phyloP scores from a whole-genome alignment of 2,888 invertebrate species.

The Agrochola lychnidis region DNA sequence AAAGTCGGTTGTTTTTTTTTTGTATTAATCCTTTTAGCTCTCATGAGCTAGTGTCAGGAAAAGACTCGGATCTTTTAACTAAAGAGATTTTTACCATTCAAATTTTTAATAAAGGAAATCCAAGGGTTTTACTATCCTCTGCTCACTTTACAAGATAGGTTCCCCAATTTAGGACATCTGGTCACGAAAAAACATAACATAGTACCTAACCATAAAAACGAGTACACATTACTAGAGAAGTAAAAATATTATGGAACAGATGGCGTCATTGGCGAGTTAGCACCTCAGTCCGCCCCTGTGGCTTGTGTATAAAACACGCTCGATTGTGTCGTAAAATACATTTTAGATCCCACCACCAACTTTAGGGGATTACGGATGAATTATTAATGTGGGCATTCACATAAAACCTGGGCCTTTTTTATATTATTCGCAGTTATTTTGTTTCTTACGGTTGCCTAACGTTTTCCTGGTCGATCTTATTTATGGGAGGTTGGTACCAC shows the following conservation, averaged over 20 bases:
- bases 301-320: conserved; percentile 76
- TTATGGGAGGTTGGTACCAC: conserved; percentile 61
- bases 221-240: conserved; percentile 40
- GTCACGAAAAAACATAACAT: conserved; percentile 3
- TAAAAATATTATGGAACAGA: conserved; percentile 48
- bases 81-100: background rate
- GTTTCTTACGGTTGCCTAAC: conserved; percentile 65
- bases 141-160: background rate
- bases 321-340: conserved; percentile 85
- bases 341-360: conserved; percentile 80
- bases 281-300: conserved; percentile 67
- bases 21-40: too few species aligned
- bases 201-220: conserved; percentile 30
- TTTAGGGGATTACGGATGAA: conserved; percentile 86
- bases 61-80: background rate
- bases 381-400: conserved; percentile 87
- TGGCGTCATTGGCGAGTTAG: conserved; percentile 59
- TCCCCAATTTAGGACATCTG: conserved; percentile 10
- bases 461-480: conserved; percentile 68
- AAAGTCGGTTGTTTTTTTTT: too few species aligned
- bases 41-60: too few species aligned
- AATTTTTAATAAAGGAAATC: background rate
- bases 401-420: conserved; percentile 81
- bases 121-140: background rate
- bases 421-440: conserved; percentile 74